Conservation (phyloP, 2,888 invertebrate genomes). For the Amblyteles armatorius region DNA sequence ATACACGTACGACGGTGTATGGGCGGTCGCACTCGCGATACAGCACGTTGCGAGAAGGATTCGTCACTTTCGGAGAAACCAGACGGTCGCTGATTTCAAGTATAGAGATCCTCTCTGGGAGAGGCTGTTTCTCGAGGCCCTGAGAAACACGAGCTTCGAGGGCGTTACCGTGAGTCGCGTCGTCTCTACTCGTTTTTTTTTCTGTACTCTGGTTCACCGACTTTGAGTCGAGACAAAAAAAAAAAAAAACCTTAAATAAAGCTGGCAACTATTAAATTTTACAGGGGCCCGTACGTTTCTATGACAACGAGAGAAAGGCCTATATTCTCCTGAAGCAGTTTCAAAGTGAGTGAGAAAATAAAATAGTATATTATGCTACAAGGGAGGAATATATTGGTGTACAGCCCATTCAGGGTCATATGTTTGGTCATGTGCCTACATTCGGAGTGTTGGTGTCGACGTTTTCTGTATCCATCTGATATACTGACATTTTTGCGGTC, state of each 20-base stretch:
- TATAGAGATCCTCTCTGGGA: conserved; percentile 96
- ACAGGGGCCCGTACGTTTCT: conserved; percentile 95
- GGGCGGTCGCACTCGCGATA: conserved; percentile 98
- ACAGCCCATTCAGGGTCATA: no score
- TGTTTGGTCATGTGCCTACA: no score
- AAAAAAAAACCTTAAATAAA: not conserved
- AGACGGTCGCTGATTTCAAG: conserved; percentile 92
- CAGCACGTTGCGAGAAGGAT: conserved; percentile 94
- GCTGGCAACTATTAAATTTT: conserved; percentile 31
- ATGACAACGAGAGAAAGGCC: conserved; percentile 97
- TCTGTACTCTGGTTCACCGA: not conserved
- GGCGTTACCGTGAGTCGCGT: conserved; percentile 91
- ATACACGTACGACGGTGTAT: conserved; percentile 99
- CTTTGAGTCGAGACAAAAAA: not conserved
- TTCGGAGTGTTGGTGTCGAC: no score
- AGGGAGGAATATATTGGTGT: no score
- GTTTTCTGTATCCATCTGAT: no score
- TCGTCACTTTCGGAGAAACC: conserved; percentile 89
- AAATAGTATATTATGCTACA: not conserved
- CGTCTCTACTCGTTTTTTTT: not conserved
- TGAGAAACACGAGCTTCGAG: conserved; percentile 96
- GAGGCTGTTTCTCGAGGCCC: conserved; percentile 92
- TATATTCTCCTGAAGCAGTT: conserved; percentile 97
- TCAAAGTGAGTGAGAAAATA: conserved; percentile 87
- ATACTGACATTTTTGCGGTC: no score